Evolutionary conservation across 1,140 invertebrate genomes (phyloP).

Genomic region (Tetragonula clypearis): DNA sequence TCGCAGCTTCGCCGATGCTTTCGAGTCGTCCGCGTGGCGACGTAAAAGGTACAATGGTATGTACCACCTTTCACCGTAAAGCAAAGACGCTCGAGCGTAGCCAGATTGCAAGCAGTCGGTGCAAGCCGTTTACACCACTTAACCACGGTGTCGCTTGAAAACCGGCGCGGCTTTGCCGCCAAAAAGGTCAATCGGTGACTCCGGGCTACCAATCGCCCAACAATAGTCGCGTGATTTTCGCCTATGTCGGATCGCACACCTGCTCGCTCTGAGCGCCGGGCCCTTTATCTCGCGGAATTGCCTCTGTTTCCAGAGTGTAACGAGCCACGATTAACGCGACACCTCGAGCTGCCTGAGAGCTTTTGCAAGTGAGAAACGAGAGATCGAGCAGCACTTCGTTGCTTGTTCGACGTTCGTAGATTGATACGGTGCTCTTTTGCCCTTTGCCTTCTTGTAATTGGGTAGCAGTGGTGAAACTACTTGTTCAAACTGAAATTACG

Average conservation of each 20-base stretch:
- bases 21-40: conserved; percentile 21
- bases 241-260: conserved; percentile 59
- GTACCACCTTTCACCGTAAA: conserved; percentile 66
- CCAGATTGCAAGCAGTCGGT: conserved; percentile 35
- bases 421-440: neutral
- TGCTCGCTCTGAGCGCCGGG: conserved; percentile 7
- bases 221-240: conserved; percentile 57
- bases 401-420: neutral
- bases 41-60: conserved; percentile 65
- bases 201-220: conserved; percentile 47
- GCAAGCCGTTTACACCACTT: conserved; percentile 58
- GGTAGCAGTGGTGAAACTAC: neutral
- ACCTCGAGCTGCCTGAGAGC: neutral
- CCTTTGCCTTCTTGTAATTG: neutral
- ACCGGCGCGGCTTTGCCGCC: conserved; percentile 3
- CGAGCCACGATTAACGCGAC: conserved; percentile 26
- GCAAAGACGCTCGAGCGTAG: conserved; percentile 14
- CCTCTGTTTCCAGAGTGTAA: conserved; percentile 21
- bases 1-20: conserved; percentile 39
- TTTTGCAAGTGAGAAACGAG: neutral
- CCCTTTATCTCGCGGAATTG: conserved; percentile 26
- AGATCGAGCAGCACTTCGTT: neutral
- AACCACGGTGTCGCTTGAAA: conserved; percentile 50
- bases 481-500: no score
- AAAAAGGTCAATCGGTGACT: conserved; percentile 61